Base-by-base conservation (phyloP, 2,113 vertebrate species). In the Indicator indicator region DNA sequence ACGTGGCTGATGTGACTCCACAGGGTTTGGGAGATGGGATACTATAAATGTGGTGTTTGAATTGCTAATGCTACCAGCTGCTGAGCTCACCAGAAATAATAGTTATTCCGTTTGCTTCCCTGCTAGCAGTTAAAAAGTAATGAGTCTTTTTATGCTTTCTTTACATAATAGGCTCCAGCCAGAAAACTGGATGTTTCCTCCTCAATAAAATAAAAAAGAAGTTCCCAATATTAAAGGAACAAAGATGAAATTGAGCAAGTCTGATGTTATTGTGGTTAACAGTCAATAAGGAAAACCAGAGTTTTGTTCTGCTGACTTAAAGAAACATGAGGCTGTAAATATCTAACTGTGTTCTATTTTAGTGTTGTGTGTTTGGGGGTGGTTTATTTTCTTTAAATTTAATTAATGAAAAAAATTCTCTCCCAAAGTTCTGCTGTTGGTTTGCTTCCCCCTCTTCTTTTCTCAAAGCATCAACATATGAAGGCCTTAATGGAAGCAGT, bases 121-220 rank as follows among this genome's bases (percentile, higher is more conserved):
- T 92, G 93, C 56, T 89, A 93, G 94, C 91, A 91, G 93, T 96
- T 97, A 96, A 95, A 94, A 95, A 96, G 93, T 94, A 97, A 95
- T 92, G 91, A 97, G 83, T 95, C 94, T 94, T 96, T 97, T 97
- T 94, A 95, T 95, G 93, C 91, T 97, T 96, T 94, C 91, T 94
- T 95, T 97, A 96, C 79, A 85, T 96, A 96, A 96, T 92, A 93
- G 60, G 56, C 91, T 96, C 83, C 88, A 97, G 94, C 90, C 96
- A 95, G 94, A 97, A 97, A 95, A 95, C 95, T 82, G 82, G 93
- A 92, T 97, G 94, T 75, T 94, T 96, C 76, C 93, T 95, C 4
- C 30, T 97, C 94, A 96, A 90, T 95, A 96, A 97, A 96, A 89
- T 97, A 86, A 96, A 89, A 95, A 94, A 96, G 85, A 95, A 96